Conservation (phyloP, 92 coral and sea anemone genomes). For the Parazoanthus atlanticus region DNA sequence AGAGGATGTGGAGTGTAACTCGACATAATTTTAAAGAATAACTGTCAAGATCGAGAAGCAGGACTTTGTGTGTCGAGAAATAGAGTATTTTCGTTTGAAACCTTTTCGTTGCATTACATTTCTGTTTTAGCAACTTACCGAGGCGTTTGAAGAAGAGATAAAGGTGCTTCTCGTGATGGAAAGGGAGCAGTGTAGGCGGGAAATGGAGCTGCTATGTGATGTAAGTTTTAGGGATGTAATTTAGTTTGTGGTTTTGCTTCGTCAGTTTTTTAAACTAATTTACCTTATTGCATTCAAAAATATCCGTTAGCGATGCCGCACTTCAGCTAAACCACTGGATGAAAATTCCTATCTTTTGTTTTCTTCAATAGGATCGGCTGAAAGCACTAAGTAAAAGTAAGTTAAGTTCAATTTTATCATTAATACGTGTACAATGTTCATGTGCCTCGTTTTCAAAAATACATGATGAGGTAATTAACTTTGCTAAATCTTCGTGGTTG, state of each 20-base stretch:
- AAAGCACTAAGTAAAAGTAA: slow-evolving; percentile 17
- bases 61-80: background rate
- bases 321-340: background rate
- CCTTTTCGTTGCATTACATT: background rate
- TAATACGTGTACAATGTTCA: background rate
- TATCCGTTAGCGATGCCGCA: background rate
- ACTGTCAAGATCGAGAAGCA: background rate
- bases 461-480: background rate
- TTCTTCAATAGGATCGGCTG: slow-evolving; percentile 15
- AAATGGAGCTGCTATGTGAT: slow-evolving; percentile 42
- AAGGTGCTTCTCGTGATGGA: slow-evolving; percentile 65
- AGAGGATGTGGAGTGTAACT: no score
- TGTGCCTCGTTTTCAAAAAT: background rate
- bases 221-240: slow-evolving; percentile 21
- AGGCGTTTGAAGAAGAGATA: slow-evolving; percentile 83
- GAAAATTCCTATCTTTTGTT: background rate
- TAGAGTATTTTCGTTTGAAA: background rate
- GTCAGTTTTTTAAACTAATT: no score
- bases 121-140: slow-evolving; percentile 70
- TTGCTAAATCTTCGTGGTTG: no score
- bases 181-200: slow-evolving; percentile 47
- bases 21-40: no score
- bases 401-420: background rate
- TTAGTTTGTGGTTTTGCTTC: background rate
- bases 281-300: no score